Percentiles rank a stretch among this genome's conserved stretches.
These are phyloP conservation scores for Plectropomus leopardus DNA, from an alignment of 2,113 vertebrate genomes.

Conservation along the genomic window DNA sequence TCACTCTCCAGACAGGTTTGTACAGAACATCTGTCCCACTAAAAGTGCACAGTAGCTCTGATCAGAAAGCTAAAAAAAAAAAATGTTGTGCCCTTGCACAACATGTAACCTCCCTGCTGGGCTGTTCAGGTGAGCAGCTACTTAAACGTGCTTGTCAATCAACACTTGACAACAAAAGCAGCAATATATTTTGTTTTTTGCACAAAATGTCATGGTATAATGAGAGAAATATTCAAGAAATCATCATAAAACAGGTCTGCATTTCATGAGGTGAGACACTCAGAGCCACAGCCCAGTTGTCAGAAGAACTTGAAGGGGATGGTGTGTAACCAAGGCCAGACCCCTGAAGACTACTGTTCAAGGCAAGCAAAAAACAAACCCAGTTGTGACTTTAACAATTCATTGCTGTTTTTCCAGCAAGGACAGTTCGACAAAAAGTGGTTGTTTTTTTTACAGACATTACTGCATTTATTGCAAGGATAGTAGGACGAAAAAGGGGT, in stretches of 20 bases:
- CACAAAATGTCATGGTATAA: background rate
- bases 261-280: background rate
- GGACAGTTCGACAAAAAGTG: too few relatives aligned
- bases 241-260: background rate
- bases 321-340: too few relatives aligned
- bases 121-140: constrained; percentile 23
- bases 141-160: constrained; percentile 48
- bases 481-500: too few relatives aligned
- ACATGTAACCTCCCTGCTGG: constrained; percentile 16
- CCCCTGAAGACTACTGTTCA: too few relatives aligned
- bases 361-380: too few relatives aligned
- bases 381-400: too few relatives aligned
- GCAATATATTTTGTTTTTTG: background rate
- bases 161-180: background rate
- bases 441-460: too few relatives aligned
- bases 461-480: too few relatives aligned
- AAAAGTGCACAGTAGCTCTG: background rate
- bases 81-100: background rate
- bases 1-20: constrained; percentile 14
- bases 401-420: too few relatives aligned
- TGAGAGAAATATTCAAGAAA: background rate
- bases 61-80: background rate
- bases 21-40: constrained; percentile 8
- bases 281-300: background rate
- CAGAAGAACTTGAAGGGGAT: too few relatives aligned